Percentiles rank a stretch among this genome's conserved stretches.
Evolutionary conservation across 2,113 vertebrate species (phyloP).

Genomic region (Athene noctua): DNA sequence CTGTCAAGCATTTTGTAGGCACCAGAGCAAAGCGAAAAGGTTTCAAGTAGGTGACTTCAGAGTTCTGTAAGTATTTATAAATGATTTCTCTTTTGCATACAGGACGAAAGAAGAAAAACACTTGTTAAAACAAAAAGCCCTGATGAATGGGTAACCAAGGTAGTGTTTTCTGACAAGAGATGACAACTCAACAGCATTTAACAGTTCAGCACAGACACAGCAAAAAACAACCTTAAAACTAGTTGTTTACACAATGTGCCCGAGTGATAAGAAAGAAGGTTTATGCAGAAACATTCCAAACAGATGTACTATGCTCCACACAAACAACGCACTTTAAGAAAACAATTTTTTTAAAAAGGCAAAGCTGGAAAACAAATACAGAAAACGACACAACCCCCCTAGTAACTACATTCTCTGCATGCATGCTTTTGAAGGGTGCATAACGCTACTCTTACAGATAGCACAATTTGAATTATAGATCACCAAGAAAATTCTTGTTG

Average conservation of each 20-base stretch:
- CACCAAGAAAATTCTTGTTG: not conserved
- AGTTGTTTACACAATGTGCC: not conserved
- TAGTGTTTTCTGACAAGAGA: conserved; percentile 27
- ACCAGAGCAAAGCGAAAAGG: conserved; percentile 38
- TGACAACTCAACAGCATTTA: not conserved
- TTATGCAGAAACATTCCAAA: not conserved
- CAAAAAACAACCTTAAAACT: not conserved
- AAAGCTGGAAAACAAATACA: not conserved
- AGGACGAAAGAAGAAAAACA: conserved; percentile 20
- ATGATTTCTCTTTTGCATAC: conserved; percentile 30
- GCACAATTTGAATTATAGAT: not conserved
- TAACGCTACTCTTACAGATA: not conserved
- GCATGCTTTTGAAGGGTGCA: not conserved
- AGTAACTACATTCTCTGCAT: not conserved
- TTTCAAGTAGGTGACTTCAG: conserved; percentile 44
- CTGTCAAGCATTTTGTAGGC: conserved; percentile 37
- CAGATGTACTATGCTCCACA: not conserved
- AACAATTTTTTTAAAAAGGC: not conserved
- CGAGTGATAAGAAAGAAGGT: not conserved
- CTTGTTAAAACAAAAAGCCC: conserved; percentile 33
- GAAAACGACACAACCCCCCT: not conserved
- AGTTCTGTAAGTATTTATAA: conserved; percentile 40
- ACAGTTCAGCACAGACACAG: not conserved
- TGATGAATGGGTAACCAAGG: conserved; percentile 8
- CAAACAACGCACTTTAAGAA: not conserved